Conservation (phyloP, 53 echinoderm and acorn worm genomes). For the Zoroaster sp. region DNA sequence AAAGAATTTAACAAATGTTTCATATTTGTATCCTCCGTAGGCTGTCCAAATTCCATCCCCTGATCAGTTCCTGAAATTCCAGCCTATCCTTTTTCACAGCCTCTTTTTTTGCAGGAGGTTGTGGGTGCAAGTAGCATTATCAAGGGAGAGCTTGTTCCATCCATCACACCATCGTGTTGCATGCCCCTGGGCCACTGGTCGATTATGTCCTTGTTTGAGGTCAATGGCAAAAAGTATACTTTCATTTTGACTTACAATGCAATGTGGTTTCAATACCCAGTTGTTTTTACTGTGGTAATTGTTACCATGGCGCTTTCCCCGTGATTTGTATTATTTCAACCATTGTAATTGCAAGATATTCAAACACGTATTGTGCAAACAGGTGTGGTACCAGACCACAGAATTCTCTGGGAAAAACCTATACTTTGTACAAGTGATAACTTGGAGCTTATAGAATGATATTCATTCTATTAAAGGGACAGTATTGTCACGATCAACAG, state of each 20-base stretch:
- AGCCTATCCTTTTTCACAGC: slow-evolving; percentile 25
- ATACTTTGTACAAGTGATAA: too few species aligned
- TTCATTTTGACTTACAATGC: background rate
- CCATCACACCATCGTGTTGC: background rate
- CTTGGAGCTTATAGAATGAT: too few species aligned
- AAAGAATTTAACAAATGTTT: background rate
- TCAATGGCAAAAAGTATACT: background rate
- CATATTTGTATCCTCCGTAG: background rate
- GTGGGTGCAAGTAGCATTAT: background rate
- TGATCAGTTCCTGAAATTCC: background rate
- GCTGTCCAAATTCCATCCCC: background rate
- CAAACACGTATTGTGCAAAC: too few species aligned
- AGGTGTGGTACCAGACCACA: too few species aligned
- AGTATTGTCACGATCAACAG: too few species aligned
- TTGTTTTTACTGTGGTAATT: background rate
- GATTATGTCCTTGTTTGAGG: background rate
- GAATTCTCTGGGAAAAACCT: too few species aligned
- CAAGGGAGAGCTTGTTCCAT: background rate
- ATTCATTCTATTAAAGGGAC: too few species aligned
- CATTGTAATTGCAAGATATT: too few species aligned
- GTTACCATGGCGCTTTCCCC: background rate
- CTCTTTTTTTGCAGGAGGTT: background rate
- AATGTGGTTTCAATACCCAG: background rate
- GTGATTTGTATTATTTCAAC: background rate
- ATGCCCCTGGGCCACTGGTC: background rate